Percentiles rank a stretch among this genome's conserved stretches.
These are phyloP conservation scores for Erannis defoliaria DNA, from an alignment of 2,888 invertebrate genomes.

Conservation along the genomic window DNA sequence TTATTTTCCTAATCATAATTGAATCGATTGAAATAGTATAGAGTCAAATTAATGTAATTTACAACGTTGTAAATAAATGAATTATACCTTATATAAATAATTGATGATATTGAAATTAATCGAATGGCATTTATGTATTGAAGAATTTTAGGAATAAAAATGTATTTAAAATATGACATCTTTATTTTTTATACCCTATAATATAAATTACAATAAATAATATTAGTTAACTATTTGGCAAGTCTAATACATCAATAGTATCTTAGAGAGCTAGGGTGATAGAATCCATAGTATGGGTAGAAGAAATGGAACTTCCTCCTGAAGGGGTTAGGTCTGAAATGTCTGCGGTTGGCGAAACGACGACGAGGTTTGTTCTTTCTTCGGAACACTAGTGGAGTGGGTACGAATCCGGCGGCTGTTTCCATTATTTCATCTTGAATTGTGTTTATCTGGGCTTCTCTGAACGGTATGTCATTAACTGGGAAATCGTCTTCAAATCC, in stretches of 20 bases:
- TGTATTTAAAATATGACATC: conserved; percentile 53
- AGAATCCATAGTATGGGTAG: conserved; percentile 66
- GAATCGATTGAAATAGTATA: conserved; percentile 33
- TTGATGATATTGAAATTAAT: conserved; percentile 57
- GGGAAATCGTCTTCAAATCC: conserved; percentile 40
- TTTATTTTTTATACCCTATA: conserved; percentile 34
- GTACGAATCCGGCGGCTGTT: conserved; percentile 73
- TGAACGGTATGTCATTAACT: conserved; percentile 49
- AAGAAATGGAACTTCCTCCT: conserved; percentile 58
- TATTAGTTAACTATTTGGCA: conserved; percentile 44
- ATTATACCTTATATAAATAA: conserved; percentile 48
- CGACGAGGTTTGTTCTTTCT: conserved; percentile 56
- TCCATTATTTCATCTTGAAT: conserved; percentile 75
- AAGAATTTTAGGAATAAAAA: conserved; percentile 68
- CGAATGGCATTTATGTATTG: conserved; percentile 65
- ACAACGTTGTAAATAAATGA: conserved; percentile 60
- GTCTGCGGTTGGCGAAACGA: conserved; percentile 63
- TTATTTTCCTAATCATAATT: conserved; percentile 51
- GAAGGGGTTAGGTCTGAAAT: conserved; percentile 64
- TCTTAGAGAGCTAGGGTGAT: conserved; percentile 74
- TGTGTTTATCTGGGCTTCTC: conserved; percentile 56
- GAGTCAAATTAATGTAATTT: conserved; percentile 49
- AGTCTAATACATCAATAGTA: conserved; percentile 60
- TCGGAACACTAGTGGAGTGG: conserved; percentile 62
- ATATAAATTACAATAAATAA: conserved; percentile 37